Evolutionary conservation across 2,113 vertebrate species (phyloP).

Genomic region (Indicator indicator): DNA sequence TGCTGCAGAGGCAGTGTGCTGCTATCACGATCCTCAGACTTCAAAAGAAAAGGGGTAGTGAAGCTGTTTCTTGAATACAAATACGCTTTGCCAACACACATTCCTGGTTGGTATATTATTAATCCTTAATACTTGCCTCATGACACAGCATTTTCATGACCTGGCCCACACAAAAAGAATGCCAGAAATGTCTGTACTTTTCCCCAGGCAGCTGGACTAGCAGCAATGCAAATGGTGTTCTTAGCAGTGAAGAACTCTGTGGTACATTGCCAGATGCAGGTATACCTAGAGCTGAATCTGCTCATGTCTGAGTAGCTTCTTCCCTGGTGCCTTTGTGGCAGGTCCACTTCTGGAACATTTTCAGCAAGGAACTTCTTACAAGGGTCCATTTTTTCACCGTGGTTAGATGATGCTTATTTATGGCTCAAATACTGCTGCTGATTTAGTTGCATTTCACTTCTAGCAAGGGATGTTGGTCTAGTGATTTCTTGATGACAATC

Average conservation of each 20-base stretch:
- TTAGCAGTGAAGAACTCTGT: neutral
- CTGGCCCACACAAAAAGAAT: neutral
- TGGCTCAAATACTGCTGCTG: neutral
- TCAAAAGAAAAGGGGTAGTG: neutral
- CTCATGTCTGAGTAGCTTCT: neutral
- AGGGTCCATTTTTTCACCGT: neutral
- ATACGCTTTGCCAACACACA: neutral
- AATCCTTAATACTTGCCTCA: fast-evolving
- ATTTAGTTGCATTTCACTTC: no score
- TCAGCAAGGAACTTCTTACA: neutral
- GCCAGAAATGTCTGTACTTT: neutral
- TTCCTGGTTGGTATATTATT: neutral
- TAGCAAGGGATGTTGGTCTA: neutral
- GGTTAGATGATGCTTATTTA: neutral
- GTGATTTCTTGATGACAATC: neutral
- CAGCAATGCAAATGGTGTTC: neutral
- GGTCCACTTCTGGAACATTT: neutral
- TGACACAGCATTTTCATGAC: neutral
- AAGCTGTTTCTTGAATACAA: neutral
- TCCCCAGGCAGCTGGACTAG: neutral
- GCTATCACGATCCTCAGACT: fast-evolving
- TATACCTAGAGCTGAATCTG: neutral
- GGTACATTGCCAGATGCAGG: neutral
- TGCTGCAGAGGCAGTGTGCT: neutral
- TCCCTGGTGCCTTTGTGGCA: neutral